Evolutionary conservation across 2,888 invertebrate genomes (phyloP), one percentile per base, ranked within the genome.

Genomic region (Stenurella melanura): DNA sequence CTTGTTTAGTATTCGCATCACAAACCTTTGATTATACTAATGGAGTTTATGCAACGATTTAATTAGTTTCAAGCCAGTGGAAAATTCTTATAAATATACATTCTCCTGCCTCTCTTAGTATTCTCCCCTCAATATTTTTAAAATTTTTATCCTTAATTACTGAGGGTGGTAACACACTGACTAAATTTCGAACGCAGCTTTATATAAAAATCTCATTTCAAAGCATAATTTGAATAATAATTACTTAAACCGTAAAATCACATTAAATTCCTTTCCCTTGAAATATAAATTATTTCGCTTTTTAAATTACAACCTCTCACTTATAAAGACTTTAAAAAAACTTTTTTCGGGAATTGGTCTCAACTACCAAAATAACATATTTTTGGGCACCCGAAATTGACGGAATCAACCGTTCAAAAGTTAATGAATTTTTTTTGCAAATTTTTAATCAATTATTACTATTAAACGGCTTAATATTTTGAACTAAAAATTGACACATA

Each of bases 11-110:
- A 50, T 50, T 50, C 50, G 6, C 50, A 6, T 50, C 50, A n/a
- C 50, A 50, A 15, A 50, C 50, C 6, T 50, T 50, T 50, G n/a
- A 50, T 50, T 50, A 17, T 7, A n/a, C 50, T n/a, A n/a, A 50
- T 50, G 50, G 50, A 42, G 50, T 50, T 15, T 50, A n/a, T 50
- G 6, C 50, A 50, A 6, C 50, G 50, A 50, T 50, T 50, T 50
- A 50, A 50, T 50, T 50, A 50, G 50, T 50, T 50, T 50, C n/a
- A 50, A n/a, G 50, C n/a, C 50, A 50, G n/a, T n/a, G 50, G n/a
- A 50, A 42, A n/a, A 50, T 50, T 50, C 50, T 50, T 50, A 50
- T 50, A 50, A 50, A 50, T 50, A 50, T 50, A n/a, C 50, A 50
- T 50, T 50, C 15, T n/a, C 3, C 42, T 4, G 50, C 15, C 12